A percentile compares a stretch with the other conserved stretches of the same genome.
Conservation (phyloP, 2,888 invertebrate genomes). For the Linyphia triangularis region DNA sequence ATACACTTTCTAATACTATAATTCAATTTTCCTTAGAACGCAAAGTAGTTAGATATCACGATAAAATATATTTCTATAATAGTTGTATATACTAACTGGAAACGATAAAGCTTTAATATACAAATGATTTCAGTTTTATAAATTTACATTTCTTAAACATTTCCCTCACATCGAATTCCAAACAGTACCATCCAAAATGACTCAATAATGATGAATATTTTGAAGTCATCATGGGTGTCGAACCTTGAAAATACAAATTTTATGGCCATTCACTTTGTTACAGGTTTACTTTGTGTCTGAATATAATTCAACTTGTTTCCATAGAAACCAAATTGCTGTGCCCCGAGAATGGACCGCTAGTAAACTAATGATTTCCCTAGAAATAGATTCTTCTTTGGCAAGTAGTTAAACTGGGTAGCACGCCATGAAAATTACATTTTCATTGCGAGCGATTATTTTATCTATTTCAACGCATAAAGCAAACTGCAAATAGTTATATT, state of each 20-base stretch:
- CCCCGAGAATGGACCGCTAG: conserved; percentile 41
- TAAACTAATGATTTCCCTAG: conserved; percentile 27
- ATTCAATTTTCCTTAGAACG: no score
- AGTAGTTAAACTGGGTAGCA: conserved; percentile 29
- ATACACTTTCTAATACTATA: no score
- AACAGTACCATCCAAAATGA: neutral
- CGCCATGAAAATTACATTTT: neutral
- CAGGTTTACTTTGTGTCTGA: conserved; percentile 56
- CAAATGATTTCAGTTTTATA: no score
- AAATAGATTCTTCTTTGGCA: conserved; percentile 39
- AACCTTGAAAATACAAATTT: conserved; percentile 59
- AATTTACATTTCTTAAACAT: no score
- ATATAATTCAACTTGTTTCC: conserved; percentile 46
- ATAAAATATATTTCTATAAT: neutral
- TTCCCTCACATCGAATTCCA: no score
- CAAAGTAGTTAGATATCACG: neutral
- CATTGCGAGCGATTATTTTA: conserved; percentile 16
- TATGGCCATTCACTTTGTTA: conserved; percentile 43
- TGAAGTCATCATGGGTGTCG: neutral
- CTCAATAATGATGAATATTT: conserved; percentile 17
- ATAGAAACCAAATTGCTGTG: conserved; percentile 25
- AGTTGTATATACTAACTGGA: neutral
- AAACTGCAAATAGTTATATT: neutral
- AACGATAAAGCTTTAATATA: neutral
- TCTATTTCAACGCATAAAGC: neutral